Conservation (phyloP, 2,797 vertebrate species). For the Mormyrus hasselquistii region DNA sequence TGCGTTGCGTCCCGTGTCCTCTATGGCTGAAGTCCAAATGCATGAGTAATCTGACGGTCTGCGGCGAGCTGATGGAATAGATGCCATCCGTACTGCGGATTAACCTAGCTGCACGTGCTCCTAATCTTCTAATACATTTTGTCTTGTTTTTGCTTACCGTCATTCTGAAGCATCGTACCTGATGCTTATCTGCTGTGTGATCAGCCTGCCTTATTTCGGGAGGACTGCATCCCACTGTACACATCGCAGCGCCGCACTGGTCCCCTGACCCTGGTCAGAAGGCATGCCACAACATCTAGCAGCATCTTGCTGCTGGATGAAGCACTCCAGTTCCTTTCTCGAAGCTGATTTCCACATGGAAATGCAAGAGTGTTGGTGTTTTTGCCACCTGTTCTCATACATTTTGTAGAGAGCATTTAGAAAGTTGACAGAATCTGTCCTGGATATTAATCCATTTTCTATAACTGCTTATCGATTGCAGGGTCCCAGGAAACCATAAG, state of each 20-base stretch:
- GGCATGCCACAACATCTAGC: neutral
- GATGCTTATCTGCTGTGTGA: neutral
- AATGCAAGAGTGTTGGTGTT: neutral
- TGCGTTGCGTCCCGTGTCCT: neutral
- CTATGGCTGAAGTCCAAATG: neutral
- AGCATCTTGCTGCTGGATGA: neutral
- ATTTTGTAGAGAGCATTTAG: neutral
- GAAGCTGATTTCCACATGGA: neutral
- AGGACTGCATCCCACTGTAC: neutral
- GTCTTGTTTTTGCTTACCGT: neutral
- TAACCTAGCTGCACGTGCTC: neutral
- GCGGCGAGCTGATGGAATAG: neutral
- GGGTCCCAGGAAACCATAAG: neutral
- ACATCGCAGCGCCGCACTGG: neutral
- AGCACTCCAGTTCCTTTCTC: neutral
- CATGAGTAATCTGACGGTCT: neutral
- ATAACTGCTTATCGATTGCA: neutral
- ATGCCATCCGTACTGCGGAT: neutral
- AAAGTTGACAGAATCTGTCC: neutral
- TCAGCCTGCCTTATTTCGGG: neutral
- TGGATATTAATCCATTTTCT: neutral
- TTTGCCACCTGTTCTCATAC: neutral
- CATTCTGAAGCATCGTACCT: neutral
- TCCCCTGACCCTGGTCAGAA: neutral
- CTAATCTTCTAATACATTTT: neutral